Evolutionary conservation across 2,797 vertebrate species (phyloP).

Genomic region (Tolypeutes matacus): DNA sequence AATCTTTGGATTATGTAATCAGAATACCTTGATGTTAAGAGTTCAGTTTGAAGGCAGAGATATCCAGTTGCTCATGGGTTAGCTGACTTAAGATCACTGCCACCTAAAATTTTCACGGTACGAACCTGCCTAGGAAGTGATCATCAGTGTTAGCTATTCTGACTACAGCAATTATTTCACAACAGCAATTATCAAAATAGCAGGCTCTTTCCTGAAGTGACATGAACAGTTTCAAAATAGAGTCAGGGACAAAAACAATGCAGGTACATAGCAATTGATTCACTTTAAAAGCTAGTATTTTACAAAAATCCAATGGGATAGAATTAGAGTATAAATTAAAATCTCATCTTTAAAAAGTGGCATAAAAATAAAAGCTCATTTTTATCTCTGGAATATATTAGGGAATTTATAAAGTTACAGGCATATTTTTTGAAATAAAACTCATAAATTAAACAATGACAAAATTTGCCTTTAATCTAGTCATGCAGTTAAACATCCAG

Average conservation of each 20-base stretch:
- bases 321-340: constrained; percentile 33
- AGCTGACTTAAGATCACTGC: background rate
- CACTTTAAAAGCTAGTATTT: background rate
- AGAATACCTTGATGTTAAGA: background rate
- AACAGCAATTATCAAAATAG: background rate
- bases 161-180: background rate
- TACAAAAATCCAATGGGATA: background rate
- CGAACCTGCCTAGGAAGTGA: background rate
- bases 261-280: background rate
- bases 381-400: constrained; percentile 19
- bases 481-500: background rate
- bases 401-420: constrained; percentile 30
- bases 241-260: background rate
- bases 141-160: background rate
- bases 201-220: background rate
- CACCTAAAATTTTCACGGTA: background rate
- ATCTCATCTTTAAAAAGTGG: constrained; percentile 5
- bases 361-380: background rate
- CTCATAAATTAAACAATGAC: background rate
- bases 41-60: background rate
- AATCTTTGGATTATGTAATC: background rate
- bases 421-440: background rate
- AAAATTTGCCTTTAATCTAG: background rate
- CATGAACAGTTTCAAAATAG: background rate
- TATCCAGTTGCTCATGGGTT: background rate